Conservation (phyloP, 2,797 vertebrate species). For the Ctenopoma multispine region DNA sequence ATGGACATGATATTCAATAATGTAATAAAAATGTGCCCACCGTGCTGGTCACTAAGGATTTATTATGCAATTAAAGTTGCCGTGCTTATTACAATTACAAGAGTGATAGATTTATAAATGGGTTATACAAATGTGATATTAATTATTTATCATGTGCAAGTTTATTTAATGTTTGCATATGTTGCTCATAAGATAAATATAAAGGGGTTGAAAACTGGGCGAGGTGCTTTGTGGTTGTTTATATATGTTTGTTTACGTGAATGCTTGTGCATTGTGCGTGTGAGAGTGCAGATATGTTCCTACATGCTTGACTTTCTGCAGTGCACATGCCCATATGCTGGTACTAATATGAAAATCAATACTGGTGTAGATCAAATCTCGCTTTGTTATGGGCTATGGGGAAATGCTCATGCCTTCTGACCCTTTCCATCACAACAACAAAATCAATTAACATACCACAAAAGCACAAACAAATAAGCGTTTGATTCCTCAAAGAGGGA, state of each 20-base stretch:
- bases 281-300: neutral
- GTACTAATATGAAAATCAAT: slow-evolving; percentile 42
- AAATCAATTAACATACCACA: slow-evolving; percentile 60
- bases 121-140: slow-evolving; percentile 3
- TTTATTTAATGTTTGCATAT: slow-evolving; percentile 24
- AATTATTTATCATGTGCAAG: slow-evolving; percentile 22
- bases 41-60: slow-evolving; percentile 18
- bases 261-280: neutral
- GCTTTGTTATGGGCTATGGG: neutral
- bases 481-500: slow-evolving; percentile 37
- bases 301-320: neutral
- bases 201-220: neutral
- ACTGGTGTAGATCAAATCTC: slow-evolving; percentile 21
- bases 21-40: slow-evolving; percentile 26
- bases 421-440: slow-evolving; percentile 4
- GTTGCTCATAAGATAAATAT: neutral
- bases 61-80: slow-evolving; percentile 7
- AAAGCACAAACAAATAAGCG: slow-evolving; percentile 34
- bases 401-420: slow-evolving; percentile 5
- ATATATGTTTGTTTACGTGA: neutral
- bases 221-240: neutral
- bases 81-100: slow-evolving; percentile 33
- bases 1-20: slow-evolving; percentile 7
- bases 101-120: slow-evolving; percentile 13
- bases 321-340: neutral